Conservation (phyloP, 1,140 invertebrate genomes). For the Amyelois transitella region DNA sequence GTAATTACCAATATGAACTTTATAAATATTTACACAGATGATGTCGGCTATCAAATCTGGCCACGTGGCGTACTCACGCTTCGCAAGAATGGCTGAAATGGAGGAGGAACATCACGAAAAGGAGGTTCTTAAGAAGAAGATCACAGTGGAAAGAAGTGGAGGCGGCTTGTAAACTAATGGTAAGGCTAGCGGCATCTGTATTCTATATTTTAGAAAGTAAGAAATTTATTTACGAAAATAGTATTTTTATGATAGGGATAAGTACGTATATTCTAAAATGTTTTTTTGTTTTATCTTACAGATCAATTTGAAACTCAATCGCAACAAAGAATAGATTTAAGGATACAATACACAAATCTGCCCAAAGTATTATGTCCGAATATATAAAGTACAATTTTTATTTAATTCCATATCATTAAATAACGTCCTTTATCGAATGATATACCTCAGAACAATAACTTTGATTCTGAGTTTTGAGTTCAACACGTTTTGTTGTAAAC, state of each 20-base stretch:
- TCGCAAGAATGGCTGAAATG: slow-evolving; percentile 93
- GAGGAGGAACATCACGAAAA: slow-evolving; percentile 88
- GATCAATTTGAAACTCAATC: not conserved
- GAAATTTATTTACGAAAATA: no score
- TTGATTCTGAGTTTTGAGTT: no score
- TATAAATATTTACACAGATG: slow-evolving; percentile 79
- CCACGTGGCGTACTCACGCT: slow-evolving; percentile 91
- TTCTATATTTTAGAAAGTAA: no score
- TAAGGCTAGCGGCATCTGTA: not conserved
- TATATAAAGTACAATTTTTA: not conserved
- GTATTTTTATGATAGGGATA: no score
- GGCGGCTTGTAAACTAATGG: slow-evolving; percentile 86
- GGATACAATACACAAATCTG: not conserved
- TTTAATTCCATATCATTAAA: not conserved
- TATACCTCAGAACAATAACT: not conserved
- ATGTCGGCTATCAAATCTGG: slow-evolving; percentile 98
- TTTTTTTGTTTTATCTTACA: not conserved
- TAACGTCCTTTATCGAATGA: not conserved
- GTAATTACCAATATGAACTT: slow-evolving; percentile 4
- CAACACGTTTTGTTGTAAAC: no score
- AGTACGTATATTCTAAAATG: no score
- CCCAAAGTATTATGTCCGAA: not conserved
- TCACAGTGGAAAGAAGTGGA: slow-evolving; percentile 93
- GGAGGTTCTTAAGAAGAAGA: slow-evolving; percentile 83
- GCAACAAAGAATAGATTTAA: not conserved